Base-by-base conservation (phyloP, 92 coral and sea anemone species). In the Bergia puertoricense region DNA sequence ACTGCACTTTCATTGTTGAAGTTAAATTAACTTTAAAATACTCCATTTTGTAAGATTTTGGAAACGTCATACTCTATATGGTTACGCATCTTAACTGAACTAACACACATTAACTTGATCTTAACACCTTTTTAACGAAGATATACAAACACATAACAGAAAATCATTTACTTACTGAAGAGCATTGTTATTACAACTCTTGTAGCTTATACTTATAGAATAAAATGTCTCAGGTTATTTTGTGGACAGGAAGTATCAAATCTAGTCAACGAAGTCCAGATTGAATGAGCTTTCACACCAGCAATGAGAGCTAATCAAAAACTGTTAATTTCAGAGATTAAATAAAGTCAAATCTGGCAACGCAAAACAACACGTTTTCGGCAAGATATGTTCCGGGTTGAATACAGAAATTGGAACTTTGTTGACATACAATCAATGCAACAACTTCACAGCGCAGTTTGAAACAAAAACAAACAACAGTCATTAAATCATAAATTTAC, bases 391-490 rank as follows among this genome's bases (percentile, higher is more conserved):
- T 62, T 62, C 69, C 20, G 3, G n/a, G 30, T 57, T 57, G 66
- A 57, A 57, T 10, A 57, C 13, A 57, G 66, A 57, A 14, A 62
- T 62, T 62, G 23, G 20, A 62, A 30, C 5, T 57, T 57, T 57
- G 67, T 57, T 18, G 67, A 57, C 22, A 15, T 18, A 18, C 5
- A 14, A 0, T 57, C 67, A 4, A 2, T 62, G 69, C 69, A 8
- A 62, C 69, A 62, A 22, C 8, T 1, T 23, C 6, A 22, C 69
- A 62, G 69, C 30, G 18, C 8, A 69, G 81, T n/a, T 77, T 79
- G 42, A 37, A 51, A 50, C 82, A 46, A 66, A 45, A 79, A 79
- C 82, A 79, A 43, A 46, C n/a, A 79, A n/a, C 82, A 79, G 30
- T 30, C 30, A 30, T 30, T 30, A 30, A 30, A 30, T 30, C 30